These are phyloP conservation scores for Rotaria sp. DNA, from an alignment of 2,888 invertebrate genomes.

Conservation along the genomic window DNA sequence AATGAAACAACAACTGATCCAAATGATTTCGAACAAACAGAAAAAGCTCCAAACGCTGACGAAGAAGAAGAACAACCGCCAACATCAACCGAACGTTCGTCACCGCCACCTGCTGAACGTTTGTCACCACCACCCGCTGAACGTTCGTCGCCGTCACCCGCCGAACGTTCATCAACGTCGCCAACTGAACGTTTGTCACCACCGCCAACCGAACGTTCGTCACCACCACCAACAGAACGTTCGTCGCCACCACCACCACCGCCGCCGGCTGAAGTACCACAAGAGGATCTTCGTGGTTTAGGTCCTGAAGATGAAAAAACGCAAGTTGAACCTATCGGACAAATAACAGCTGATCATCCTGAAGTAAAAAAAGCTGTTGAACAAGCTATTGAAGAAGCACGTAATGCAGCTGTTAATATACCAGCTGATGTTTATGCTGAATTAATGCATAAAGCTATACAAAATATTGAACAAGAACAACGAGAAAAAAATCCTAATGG, in stretches of 20 bases:
- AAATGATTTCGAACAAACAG: not conserved
- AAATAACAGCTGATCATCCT: slow-evolving; percentile 46
- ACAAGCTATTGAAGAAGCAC: slow-evolving; percentile 48
- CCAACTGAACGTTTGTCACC: not conserved
- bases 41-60: not conserved
- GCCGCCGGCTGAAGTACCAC: slow-evolving; percentile 45
- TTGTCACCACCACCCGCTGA: not conserved
- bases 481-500: slow-evolving; percentile 47
- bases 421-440: slow-evolving; percentile 50
- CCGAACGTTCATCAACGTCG: not conserved
- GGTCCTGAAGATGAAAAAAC: not conserved
- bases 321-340: not conserved
- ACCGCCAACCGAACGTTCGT: not conserved
- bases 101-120: too few species aligned
- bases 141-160: too few species aligned
- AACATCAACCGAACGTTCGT: not conserved
- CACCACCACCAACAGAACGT: slow-evolving; percentile 8
- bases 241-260: slow-evolving; percentile 34
- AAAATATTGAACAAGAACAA: slow-evolving; percentile 48
- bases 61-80: not conserved
- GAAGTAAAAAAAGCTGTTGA: slow-evolving; percentile 51
- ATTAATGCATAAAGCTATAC: slow-evolving; percentile 49
- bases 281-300: not conserved
- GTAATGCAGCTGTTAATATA: slow-evolving; percentile 46
- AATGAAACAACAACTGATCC: slow-evolving; percentile 23